Evolutionary conservation across 2,113 vertebrate genomes (phyloP).

Genomic region (Myotis lucifugus): DNA sequence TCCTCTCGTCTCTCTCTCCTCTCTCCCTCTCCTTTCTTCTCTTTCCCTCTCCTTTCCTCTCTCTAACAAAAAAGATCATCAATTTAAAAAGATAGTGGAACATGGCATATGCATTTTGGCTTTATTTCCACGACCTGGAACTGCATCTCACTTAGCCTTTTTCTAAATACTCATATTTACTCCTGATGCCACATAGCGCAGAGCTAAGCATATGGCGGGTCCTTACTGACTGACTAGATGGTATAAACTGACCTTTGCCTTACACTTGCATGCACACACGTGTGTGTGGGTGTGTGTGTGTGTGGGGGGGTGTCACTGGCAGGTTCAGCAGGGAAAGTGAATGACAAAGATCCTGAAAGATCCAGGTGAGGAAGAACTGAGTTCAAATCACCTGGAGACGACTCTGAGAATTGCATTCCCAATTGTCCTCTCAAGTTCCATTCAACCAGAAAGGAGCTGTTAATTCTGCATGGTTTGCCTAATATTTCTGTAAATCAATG

Average conservation of each 20-base stretch:
- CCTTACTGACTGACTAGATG: neutral
- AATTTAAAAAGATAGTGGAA: neutral
- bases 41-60: too few relatives aligned
- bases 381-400: neutral
- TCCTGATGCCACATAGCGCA: neutral
- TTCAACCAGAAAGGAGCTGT: neutral
- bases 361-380: neutral
- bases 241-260: neutral
- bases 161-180: neutral
- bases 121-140: neutral
- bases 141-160: neutral
- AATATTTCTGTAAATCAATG: neutral
- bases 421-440: slow-evolving; percentile 18
- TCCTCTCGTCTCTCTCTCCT: too few relatives aligned
- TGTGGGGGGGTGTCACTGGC: neutral
- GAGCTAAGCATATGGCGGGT: neutral
- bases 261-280: neutral
- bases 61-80: too few relatives aligned
- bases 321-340: neutral
- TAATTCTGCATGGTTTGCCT: neutral
- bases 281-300: too few relatives aligned
- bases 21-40: too few relatives aligned
- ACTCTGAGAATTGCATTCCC: neutral
- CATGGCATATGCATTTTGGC: neutral
- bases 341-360: neutral